These are phyloP conservation scores for Quadroppia sp. DNA, from an alignment of 2,888 invertebrate species.

Conservation along the genomic window DNA sequence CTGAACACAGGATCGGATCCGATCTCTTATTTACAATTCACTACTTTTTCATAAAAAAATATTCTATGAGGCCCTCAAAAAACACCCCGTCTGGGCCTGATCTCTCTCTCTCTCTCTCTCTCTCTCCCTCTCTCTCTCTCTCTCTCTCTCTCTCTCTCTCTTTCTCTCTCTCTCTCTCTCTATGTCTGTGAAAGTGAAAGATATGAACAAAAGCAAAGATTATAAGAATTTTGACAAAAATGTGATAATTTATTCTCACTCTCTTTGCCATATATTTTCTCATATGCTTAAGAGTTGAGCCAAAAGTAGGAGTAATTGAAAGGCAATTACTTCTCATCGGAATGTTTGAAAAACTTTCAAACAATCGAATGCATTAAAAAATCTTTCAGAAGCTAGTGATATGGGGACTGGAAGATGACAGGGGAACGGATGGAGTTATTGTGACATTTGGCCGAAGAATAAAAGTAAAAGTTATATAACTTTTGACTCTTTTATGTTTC, in stretches of 20 bases:
- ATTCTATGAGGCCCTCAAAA: neutral
- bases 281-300: neutral
- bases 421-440: too few relatives aligned
- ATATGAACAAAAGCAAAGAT: neutral
- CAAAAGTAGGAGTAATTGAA: neutral
- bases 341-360: neutral
- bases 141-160: too few relatives aligned
- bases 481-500: too few relatives aligned
- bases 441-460: too few relatives aligned
- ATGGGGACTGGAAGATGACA: too few relatives aligned
- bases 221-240: neutral
- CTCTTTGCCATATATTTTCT: neutral
- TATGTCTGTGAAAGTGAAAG: neutral
- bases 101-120: neutral
- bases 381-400: too few relatives aligned
- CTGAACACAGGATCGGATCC: neutral
- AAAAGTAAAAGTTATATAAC: too few relatives aligned
- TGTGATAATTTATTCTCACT: slow-evolving; percentile 5
- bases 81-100: neutral
- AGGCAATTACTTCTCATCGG: neutral
- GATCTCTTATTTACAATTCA: slow-evolving; percentile 14
- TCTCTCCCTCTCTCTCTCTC: too few relatives aligned
- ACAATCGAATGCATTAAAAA: too few relatives aligned
- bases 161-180: too few relatives aligned
- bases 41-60: slow-evolving; percentile 11